A percentile compares a stretch with the other conserved stretches of the same genome.
phyloP scores from a whole-genome alignment of 2,888 invertebrate genomes.

The Eretmocerus hayati region DNA sequence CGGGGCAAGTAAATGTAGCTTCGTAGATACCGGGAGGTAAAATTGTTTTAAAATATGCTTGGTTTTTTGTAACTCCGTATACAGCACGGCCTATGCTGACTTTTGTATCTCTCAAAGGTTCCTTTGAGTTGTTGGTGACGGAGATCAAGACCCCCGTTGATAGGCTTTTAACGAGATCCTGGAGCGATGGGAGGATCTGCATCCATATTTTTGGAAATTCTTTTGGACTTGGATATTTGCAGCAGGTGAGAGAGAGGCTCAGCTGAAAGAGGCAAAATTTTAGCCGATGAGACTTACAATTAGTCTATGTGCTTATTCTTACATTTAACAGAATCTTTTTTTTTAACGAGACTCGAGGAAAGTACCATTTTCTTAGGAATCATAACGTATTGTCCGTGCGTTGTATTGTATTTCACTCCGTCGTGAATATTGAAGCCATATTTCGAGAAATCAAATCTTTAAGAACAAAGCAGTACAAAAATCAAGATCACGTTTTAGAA shows the following conservation, averaged over 20 bases:
- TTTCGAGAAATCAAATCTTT: no score
- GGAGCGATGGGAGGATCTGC: slow-evolving; percentile 38
- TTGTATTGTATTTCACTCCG: no score
- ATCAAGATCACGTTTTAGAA: no score
- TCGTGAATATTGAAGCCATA: neutral
- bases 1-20: slow-evolving; percentile 56
- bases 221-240: slow-evolving; percentile 67
- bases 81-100: slow-evolving; percentile 59
- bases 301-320: neutral
- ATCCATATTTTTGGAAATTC: slow-evolving; percentile 41
- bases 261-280: slow-evolving; percentile 28
- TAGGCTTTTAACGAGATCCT: slow-evolving; percentile 34
- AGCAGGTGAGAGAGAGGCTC: slow-evolving; percentile 60
- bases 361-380: no score
- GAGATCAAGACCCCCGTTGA: slow-evolving; percentile 36
- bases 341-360: no score
- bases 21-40: slow-evolving; percentile 63
- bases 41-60: slow-evolving; percentile 66
- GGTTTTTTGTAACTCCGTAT: slow-evolving; percentile 60
- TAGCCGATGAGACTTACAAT: slow-evolving; percentile 19
- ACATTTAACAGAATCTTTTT: no score
- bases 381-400: no score
- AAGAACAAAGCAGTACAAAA: no score
- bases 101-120: slow-evolving; percentile 64
- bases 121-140: slow-evolving; percentile 58